Base-by-base conservation (phyloP, 2,888 invertebrate genomes). In the Catocala sponsa region DNA sequence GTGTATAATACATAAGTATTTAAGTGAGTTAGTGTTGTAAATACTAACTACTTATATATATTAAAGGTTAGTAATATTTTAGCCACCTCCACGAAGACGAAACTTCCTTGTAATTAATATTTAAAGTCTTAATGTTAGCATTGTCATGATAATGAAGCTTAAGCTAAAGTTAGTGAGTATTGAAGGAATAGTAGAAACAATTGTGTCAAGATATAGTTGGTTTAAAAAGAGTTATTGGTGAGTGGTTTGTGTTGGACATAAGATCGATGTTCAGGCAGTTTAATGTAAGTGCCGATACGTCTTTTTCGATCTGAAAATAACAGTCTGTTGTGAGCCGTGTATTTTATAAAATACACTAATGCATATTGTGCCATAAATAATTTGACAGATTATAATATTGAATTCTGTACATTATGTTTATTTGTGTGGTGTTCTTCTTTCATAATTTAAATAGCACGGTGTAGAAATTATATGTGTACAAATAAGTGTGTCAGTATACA, bases 1-100 rank as follows among this genome's bases (percentile, higher is more conserved):
- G 77, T 77, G 78, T 77, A 77, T 77, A 72, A 77, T 77, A 77
- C 78, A 77, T 76, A 76, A 32, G 52, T 67, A 50, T 38, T 65
- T 51, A 59, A 56, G 57, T 57, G 46, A 53, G 59, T 68, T 68
- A 69, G 64, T 70, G 42, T 71, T 61, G 65, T 66, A 54, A 67
- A 62, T 65, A 62, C 68, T 68, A 73, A 48, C 53, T 60, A 68
- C 46, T 68, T 64, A 38, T 47, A 73, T n/a, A 59, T 54, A 62
- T 52, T 53, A 50, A 63, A 15, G 52, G 63, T 73, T 68, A 77
- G 71, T 72, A 51, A 44, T 59, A 56, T 43, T 54, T 65, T 50
- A 59, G 52, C 59, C 65, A 62, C 69, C 65, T 63, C 66, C 74
- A 76, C 66, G 65, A 59, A 62, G 63, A 74, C 61, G 58, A 56